Percentiles rank a stretch among this genome's conserved stretches.
These are phyloP conservation scores for Holcopasites calliopsidis DNA, from an alignment of 1,140 invertebrate genomes.

Conservation along the genomic window DNA sequence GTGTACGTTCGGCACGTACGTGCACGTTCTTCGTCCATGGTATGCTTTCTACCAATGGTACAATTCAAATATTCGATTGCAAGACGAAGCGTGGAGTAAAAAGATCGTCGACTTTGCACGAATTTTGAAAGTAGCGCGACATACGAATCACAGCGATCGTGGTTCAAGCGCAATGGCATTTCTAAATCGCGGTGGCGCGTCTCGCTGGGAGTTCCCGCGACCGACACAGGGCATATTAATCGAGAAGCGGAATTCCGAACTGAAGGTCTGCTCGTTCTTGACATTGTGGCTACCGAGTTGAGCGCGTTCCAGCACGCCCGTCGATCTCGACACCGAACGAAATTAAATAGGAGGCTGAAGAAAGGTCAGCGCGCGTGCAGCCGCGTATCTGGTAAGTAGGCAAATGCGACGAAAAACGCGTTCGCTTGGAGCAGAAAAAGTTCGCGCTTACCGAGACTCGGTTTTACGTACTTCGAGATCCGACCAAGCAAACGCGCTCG, in stretches of 20 bases:
- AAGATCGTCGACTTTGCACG: no score
- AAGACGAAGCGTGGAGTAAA: no score
- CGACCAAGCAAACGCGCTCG: not conserved
- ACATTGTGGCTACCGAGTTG: slow-evolving; percentile 10
- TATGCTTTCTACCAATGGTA: not conserved
- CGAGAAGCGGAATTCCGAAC: not conserved
- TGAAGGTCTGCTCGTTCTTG: slow-evolving; percentile 25
- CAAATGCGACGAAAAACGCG: slow-evolving; percentile 10
- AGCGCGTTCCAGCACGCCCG: not conserved
- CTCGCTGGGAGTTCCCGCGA: not conserved
- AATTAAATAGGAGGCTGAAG: slow-evolving; percentile 32
- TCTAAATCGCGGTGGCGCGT: no score
- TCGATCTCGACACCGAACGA: slow-evolving; percentile 25
- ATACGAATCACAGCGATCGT: not conserved
- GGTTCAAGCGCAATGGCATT: no score
- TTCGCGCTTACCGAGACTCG: not conserved
- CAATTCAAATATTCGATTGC: not conserved
- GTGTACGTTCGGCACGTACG: not conserved
- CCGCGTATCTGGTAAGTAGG: slow-evolving; percentile 7
- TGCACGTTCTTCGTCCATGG: not conserved
- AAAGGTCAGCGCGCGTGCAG: slow-evolving; percentile 28
- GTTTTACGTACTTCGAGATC: not conserved
- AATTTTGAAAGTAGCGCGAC: not conserved
- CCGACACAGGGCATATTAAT: slow-evolving; percentile 7
- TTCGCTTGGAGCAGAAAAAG: not conserved